Evolutionary conservation across 2,888 invertebrate species (phyloP).

Genomic region (Tetrapedia diversipes): DNA sequence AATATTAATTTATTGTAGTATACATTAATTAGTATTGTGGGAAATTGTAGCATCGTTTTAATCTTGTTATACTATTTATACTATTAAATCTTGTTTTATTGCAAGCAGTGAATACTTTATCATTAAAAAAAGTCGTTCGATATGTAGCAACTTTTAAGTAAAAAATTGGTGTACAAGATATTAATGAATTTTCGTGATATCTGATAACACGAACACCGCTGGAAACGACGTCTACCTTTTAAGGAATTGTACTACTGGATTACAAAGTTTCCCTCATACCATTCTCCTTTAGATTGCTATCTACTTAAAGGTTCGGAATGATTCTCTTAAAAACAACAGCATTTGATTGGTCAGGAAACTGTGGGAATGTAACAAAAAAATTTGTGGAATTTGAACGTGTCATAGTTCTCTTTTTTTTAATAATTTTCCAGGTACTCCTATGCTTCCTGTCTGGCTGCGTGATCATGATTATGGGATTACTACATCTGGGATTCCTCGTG

Average conservation of each 20-base stretch:
- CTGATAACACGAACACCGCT: background rate
- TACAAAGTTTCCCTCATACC: background rate
- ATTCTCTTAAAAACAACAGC: background rate
- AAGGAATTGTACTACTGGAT: slow-evolving; percentile 1
- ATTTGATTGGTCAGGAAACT: background rate
- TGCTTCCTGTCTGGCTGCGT: slow-evolving; percentile 84
- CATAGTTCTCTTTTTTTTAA: too few species aligned
- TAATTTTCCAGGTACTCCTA: slow-evolving; percentile 83
- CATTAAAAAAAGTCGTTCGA: too few species aligned
- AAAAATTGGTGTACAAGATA: background rate
- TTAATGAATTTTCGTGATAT: background rate
- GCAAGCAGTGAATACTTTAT: too few species aligned
- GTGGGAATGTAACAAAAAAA: background rate
- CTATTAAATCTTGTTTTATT: too few species aligned
- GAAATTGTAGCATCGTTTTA: too few species aligned
- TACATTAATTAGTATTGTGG: too few species aligned
- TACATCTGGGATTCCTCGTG: slow-evolving; percentile 84
- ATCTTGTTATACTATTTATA: too few species aligned
- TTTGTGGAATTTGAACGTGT: background rate
- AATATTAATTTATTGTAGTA: too few species aligned
- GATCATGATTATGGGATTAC: slow-evolving; percentile 83
- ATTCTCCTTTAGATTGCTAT: background rate
- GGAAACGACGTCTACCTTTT: background rate
- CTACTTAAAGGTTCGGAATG: background rate
- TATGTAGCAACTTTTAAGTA: too few species aligned